These are phyloP conservation scores for Gymnogyps californianus DNA, from an alignment of 2,113 vertebrate genomes.

Conservation along the genomic window DNA sequence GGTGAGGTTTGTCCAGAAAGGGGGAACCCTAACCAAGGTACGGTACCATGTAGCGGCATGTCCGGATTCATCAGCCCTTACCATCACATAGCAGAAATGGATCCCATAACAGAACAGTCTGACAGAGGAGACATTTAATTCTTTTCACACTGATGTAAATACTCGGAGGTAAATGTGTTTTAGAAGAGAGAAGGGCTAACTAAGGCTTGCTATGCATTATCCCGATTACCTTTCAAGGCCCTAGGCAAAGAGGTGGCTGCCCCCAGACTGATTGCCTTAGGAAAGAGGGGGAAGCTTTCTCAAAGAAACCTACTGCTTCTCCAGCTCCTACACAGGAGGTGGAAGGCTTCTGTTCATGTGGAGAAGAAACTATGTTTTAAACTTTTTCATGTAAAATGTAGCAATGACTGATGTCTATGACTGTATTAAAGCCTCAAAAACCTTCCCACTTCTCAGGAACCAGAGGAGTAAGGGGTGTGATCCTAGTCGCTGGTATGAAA, in stretches of 20 bases:
- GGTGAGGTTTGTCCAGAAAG: neutral
- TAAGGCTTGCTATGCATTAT: neutral
- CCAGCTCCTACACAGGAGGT: neutral
- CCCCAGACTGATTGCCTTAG: neutral
- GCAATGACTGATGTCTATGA: neutral
- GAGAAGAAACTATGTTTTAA: neutral
- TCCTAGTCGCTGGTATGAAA: neutral
- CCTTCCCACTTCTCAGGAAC: neutral
- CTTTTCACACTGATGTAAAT: neutral
- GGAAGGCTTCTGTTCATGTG: neutral
- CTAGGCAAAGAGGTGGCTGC: neutral
- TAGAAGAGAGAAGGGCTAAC: neutral
- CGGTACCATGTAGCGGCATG: fast-evolving
- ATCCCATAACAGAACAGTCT: neutral
- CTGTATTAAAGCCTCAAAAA: neutral
- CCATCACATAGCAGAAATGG: neutral
- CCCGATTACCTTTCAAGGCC: neutral
- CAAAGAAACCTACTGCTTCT: neutral
- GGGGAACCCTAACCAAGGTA: neutral
- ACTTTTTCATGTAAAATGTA: neutral
- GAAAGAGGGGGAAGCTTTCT: neutral
- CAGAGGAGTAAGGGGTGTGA: neutral
- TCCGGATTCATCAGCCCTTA: neutral
- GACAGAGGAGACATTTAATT: neutral
- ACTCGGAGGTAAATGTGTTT: neutral